These are phyloP conservation scores for Cepaea nemoralis DNA, from an alignment of 1,140 invertebrate genomes.

Conservation along the genomic window DNA sequence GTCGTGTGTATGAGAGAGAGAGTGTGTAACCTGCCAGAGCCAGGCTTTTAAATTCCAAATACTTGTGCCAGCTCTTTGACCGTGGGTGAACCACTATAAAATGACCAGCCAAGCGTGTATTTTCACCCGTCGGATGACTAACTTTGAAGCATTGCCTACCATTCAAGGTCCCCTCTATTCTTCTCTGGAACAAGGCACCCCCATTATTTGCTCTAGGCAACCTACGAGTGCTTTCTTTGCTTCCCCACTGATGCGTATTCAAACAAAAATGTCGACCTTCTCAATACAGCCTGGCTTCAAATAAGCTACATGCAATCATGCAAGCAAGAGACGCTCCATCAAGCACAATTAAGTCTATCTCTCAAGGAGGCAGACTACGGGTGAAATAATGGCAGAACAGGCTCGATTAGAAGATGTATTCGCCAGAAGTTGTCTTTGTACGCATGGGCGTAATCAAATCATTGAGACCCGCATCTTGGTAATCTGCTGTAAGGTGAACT, in stretches of 20 bases:
- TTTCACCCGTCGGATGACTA: background rate
- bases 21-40: background rate
- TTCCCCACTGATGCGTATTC: background rate
- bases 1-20: too few relatives aligned
- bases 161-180: background rate
- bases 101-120: constrained; percentile 14
- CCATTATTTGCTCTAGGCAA: background rate
- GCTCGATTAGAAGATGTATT: background rate
- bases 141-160: background rate
- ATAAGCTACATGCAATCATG: background rate
- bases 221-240: background rate
- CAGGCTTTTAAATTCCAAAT: background rate
- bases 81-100: background rate
- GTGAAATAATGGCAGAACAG: background rate
- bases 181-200: background rate
- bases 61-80: background rate
- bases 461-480: too few relatives aligned
- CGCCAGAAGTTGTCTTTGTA: background rate
- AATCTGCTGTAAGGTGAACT: too few relatives aligned
- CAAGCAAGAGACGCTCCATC: background rate
- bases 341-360: background rate
- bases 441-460: too few relatives aligned
- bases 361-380: background rate
- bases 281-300: background rate
- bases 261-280: background rate